Base-by-base conservation (phyloP, 2,113 vertebrate species). In the Seriola quinqueradiata region DNA sequence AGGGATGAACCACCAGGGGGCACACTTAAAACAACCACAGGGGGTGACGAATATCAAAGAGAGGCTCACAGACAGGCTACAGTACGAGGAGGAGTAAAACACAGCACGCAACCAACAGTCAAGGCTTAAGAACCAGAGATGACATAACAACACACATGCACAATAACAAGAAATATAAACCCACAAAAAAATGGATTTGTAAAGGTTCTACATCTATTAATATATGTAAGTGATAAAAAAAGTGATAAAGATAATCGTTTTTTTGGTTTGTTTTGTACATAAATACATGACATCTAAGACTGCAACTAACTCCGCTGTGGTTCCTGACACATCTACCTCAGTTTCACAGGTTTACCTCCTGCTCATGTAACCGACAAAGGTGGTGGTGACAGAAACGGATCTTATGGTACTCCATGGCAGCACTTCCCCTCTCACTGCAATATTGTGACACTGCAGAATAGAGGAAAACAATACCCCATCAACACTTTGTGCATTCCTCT, bases 1-100 rank as follows among this genome's bases (percentile, higher is more conserved):
- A 60, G 66, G 34, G 54, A 76, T 21, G 69, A 78, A 68, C 57
- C 42, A 68, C 66, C 55, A 19, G 61, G 66, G 61, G 69, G 14
- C 13, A 55, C 17, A 60, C 40, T 81, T 67, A 50, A 34, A 70
- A 70, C 44, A 54, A 46, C 40, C 74, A 79, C 52, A 4, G 61
- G 34, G 79, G 66, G 50, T 23, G n/a, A 2, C n/a, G 57, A 12
- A 46, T 64, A 69, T 72, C 61, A 73, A 59, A 46, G 71, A 40
- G 52, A 52, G 19, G 50, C 48, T 50, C 17, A 7, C 5, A 17
- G 48, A 50, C 17, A 8, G 48, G 13, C 73, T 57, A 10, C 38
- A 38, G n/a, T 70, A 72, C 71, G 52, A 55, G 54, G 70, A 61
- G 36, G 19, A 67, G 50, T 1, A 46, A 34, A 38, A 60, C 23